Evolutionary conservation across 2,113 vertebrate species (phyloP).

Genomic region (Calyptommatus sinebrachiatus): DNA sequence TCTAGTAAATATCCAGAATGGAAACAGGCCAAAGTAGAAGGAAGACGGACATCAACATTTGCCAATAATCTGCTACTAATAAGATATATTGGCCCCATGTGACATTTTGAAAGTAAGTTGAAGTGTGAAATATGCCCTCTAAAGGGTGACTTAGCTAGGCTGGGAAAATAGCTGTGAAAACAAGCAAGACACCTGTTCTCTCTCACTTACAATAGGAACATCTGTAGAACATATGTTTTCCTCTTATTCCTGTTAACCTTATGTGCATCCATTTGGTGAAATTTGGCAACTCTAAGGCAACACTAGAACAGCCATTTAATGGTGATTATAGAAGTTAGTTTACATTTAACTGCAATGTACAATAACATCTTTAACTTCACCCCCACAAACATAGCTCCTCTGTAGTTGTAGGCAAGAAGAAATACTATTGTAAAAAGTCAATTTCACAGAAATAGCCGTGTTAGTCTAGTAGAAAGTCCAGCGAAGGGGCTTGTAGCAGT

Average conservation of each 20-base stretch:
- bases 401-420: not conserved
- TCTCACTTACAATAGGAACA: not conserved
- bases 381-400: not conserved
- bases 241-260: conserved; percentile 7
- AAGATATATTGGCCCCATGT: not conserved
- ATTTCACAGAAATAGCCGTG: too few relatives aligned
- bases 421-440: not conserved
- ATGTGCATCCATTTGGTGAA: not conserved
- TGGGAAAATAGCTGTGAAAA: not conserved
- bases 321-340: not conserved
- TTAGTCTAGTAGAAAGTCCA: too few relatives aligned
- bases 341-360: not conserved
- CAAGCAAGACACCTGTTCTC: not conserved
- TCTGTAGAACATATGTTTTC: conserved; percentile 5
- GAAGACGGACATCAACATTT: too few relatives aligned
- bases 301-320: not conserved
- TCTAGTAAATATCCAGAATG: too few relatives aligned
- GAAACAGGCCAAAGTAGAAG: not conserved
- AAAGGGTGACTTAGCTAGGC: not conserved
- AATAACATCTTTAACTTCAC: not conserved
- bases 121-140: not conserved
- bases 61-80: not conserved
- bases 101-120: not conserved
- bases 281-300: not conserved
- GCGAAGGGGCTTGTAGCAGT: too few relatives aligned